Percentiles rank a stretch among this genome's conserved stretches.
phyloP scores from a whole-genome alignment of 2,113 vertebrate genomes.

The Petaurus breviceps region DNA sequence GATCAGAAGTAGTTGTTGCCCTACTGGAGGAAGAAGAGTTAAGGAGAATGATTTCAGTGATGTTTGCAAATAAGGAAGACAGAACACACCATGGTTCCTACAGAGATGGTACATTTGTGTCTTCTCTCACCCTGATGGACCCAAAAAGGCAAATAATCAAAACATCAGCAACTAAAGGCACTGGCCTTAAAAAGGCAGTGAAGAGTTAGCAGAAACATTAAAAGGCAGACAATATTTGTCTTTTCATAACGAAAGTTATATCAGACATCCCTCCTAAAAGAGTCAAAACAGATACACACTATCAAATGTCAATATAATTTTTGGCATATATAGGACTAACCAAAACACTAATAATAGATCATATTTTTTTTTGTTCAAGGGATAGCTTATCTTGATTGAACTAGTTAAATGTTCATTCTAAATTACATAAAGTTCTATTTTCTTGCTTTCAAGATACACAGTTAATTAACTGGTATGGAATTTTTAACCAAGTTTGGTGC shows the following conservation, averaged over 20 bases:
- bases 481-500: conserved; percentile 65
- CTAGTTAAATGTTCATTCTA: conserved; percentile 64
- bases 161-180: conserved; percentile 96
- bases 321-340: conserved; percentile 49
- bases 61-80: conserved; percentile 99
- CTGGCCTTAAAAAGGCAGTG: conserved; percentile 96
- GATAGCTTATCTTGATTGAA: conserved; percentile 62
- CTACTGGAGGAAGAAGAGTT: conserved; percentile 99
- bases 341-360: conserved; percentile 36
- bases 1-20: conserved; percentile 97
- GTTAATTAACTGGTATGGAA: conserved; percentile 78
- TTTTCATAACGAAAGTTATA: not conserved
- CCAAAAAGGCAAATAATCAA: conserved; percentile 99
- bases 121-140: conserved; percentile 96
- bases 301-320: conserved; percentile 32
- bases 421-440: conserved; percentile 68
- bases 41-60: conserved; percentile 97
- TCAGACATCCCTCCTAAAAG: conserved; percentile 41
- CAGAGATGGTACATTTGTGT: conserved; percentile 95
- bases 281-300: conserved; percentile 59
- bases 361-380: conserved; percentile 58
- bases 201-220: conserved; percentile 97
- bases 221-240: conserved; percentile 94
- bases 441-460: conserved; percentile 74
- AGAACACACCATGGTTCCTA: conserved; percentile 97